Evolutionary conservation across 2,797 vertebrate species (phyloP).

Genomic region (Crenichthys baileyi): DNA sequence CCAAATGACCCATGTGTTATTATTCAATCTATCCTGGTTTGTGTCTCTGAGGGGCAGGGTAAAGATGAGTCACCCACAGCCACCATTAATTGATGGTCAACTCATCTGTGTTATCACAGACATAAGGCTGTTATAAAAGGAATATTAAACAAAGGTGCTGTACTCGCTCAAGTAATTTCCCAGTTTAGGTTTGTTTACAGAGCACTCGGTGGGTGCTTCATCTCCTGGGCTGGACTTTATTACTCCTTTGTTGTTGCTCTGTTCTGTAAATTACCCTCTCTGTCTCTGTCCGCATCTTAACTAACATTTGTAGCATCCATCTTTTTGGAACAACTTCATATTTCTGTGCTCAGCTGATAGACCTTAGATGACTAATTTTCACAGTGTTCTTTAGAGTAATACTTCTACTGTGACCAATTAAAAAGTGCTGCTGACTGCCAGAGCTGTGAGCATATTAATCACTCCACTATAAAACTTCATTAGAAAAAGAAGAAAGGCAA

Average conservation of each 20-base stretch:
- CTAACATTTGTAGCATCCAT: conserved; percentile 9
- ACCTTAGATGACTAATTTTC: conserved; percentile 15
- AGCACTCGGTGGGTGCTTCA: conserved; percentile 35
- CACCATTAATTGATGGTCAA: conserved; percentile 45
- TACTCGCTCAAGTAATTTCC: conserved; percentile 22
- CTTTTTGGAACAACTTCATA: conserved; percentile 22
- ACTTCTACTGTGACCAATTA: conserved; percentile 18
- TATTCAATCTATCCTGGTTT: conserved; percentile 28
- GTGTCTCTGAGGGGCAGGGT: conserved; percentile 20
- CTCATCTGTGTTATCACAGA: conserved; percentile 38
- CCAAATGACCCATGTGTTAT: conserved; percentile 45
- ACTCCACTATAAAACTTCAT: conserved; percentile 30
- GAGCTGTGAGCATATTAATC: conserved; percentile 28
- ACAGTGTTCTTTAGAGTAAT: background rate
- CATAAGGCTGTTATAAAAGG: conserved; percentile 42
- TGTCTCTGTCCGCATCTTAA: conserved; percentile 8
- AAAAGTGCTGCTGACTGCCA: conserved; percentile 31
- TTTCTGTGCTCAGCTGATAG: conserved; percentile 9
- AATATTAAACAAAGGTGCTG: conserved; percentile 39
- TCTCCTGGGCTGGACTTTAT: conserved; percentile 41
- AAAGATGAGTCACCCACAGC: conserved; percentile 40
- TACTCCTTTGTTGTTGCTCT: conserved; percentile 32
- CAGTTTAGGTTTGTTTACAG: conserved; percentile 47
- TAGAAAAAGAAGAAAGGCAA: conserved; percentile 41
- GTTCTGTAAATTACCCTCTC: conserved; percentile 25